Evolutionary conservation across 2,113 vertebrate genomes (phyloP), one percentile per base, ranked within the genome.

Genomic region (Halichoeres trimaculatus): DNA sequence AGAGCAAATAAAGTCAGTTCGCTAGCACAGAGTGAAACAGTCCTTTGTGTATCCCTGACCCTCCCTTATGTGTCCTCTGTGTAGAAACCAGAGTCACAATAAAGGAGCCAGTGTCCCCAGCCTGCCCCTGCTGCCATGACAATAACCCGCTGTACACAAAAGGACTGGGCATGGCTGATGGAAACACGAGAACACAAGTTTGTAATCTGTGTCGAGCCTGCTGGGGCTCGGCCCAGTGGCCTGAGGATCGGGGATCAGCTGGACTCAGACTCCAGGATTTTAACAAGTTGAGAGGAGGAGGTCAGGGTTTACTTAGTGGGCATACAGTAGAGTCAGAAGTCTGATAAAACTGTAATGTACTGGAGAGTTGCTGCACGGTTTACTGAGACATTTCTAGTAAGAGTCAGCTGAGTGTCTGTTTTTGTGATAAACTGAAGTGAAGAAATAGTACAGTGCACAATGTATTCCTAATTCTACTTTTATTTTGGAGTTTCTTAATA

Each of bases 81-180:
- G 47, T 74, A 62, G 87, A 85, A 82, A 86, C 88, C 79, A 84
- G 82, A 86, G 60, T 73, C 60, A 64, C 68, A 83, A 91, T 89
- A 91, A 91, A 81, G 64, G 69, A 59, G 68, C 77, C 80, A 88
- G 73, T 92, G 87, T 93, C 84, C 79, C 87, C 67, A n/a, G 78
- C 72, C 83, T 59, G 65, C 74, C 47, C 6, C 68, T 70, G 89
- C 86, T 90, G 77, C 87, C 86, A 92, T 91, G 84, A 88, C 65
- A 79, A 93, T 82, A 69, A 70, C 64, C 68, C 63, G 43, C 77
- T 81, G 75, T 41, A 63, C 70, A 80, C 74, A 67, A 56, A 66
- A 67, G 59, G 68, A 63, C 70, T 53, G 69, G 51, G 57, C 71
- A 63, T 5, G 70, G 74, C 75, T 20, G 64, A 76, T 83, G 81